These are phyloP conservation scores for Aphelocoma californica DNA, from an alignment of 2,797 vertebrate species.

Conservation along the genomic window DNA sequence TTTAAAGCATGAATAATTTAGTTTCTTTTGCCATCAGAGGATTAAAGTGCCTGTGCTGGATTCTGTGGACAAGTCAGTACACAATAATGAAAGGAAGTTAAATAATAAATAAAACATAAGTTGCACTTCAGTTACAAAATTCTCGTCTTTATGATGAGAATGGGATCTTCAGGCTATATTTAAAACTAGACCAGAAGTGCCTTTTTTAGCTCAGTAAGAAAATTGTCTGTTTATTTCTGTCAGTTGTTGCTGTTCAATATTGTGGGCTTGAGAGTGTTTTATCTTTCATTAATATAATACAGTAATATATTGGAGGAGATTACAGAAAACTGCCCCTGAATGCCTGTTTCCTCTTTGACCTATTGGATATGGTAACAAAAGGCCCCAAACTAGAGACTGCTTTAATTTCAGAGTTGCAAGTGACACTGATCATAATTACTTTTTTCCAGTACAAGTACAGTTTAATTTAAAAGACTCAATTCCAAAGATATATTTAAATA, in stretches of 20 bases:
- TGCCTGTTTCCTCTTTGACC: background rate
- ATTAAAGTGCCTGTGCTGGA: constrained; percentile 44
- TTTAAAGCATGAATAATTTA: constrained; percentile 53
- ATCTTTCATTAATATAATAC: background rate
- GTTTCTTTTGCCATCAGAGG: constrained; percentile 5
- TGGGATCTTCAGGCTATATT: constrained; percentile 29
- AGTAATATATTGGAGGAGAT: background rate
- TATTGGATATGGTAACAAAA: background rate
- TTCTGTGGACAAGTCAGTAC: constrained; percentile 48
- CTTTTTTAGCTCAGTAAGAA: background rate
- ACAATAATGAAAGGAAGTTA: constrained; percentile 53
- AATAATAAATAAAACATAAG: constrained; percentile 66
- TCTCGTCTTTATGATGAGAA: constrained; percentile 31
- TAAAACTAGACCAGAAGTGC: constrained; percentile 11
- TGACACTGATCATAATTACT: background rate
- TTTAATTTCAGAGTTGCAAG: background rate
- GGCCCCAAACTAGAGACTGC: background rate
- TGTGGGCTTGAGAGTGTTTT: background rate
- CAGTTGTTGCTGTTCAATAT: background rate
- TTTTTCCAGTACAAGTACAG: background rate
- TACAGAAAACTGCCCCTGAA: background rate
- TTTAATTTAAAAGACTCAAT: constrained; percentile 27
- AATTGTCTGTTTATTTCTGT: constrained; percentile 8
- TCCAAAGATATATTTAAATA: constrained; percentile 41
- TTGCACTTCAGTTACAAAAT: constrained; percentile 43